A percentile compares a stretch with the other conserved stretches of the same genome.
Evolutionary conservation across 2,888 invertebrate genomes (phyloP).

Genomic region (Zhuqinia jingwanae): DNA sequence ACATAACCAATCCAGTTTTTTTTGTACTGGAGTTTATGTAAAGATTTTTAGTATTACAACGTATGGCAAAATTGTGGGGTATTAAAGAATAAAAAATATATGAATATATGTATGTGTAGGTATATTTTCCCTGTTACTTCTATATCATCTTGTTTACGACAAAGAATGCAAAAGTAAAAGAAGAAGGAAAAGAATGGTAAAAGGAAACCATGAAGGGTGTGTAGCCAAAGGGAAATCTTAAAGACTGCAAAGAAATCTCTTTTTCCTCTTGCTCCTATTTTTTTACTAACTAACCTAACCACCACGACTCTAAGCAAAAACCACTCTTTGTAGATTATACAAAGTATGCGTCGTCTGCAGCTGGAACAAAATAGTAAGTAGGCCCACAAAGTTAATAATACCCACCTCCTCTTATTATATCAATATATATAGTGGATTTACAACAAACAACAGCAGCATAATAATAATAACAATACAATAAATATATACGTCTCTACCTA

Average conservation of each 20-base stretch:
- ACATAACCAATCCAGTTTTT: slow-evolving; percentile 52
- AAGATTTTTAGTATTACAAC: slow-evolving; percentile 44
- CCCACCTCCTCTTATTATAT: too few relatives aligned
- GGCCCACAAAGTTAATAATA: too few relatives aligned
- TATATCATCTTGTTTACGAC: slow-evolving; percentile 10
- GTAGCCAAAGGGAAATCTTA: slow-evolving; percentile 72
- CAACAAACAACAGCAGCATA: too few relatives aligned
- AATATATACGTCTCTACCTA: too few relatives aligned
- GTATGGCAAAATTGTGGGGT: neutral
- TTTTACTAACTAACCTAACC: slow-evolving; percentile 62
- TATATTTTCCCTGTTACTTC: too few relatives aligned
- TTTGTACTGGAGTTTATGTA: slow-evolving; percentile 57
- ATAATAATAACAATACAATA: too few relatives aligned
- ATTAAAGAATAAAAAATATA: slow-evolving; percentile 10
- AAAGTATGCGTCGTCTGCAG: too few relatives aligned
- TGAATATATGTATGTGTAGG: too few relatives aligned
- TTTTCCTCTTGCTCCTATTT: slow-evolving; percentile 21
- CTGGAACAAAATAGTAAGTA: too few relatives aligned
- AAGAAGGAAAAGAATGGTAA: slow-evolving; percentile 36
- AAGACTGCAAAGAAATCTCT: slow-evolving; percentile 48
- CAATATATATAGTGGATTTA: too few relatives aligned
- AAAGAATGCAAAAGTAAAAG: too few relatives aligned
- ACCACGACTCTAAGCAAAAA: neutral
- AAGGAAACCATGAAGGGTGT: slow-evolving; percentile 66
- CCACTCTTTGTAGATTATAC: slow-evolving; percentile 4